These are phyloP conservation scores for Penaeus chinensis DNA, from an alignment of 1,140 invertebrate species.

Conservation along the genomic window DNA sequence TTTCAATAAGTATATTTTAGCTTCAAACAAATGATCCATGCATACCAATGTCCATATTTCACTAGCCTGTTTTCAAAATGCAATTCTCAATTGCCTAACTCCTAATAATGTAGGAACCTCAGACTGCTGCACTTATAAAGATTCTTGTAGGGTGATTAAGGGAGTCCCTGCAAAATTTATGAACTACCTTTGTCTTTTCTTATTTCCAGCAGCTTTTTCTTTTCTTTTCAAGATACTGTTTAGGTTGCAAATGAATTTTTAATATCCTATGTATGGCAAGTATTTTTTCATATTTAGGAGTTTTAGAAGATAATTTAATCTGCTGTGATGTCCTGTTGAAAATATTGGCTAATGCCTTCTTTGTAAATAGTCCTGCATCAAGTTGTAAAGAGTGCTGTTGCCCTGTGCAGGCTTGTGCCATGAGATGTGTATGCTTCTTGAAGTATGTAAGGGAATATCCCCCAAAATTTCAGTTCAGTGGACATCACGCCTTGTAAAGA, in stretches of 20 bases:
- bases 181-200: too few species aligned
- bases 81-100: too few species aligned
- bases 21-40: background rate
- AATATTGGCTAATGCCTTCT: background rate
- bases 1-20: background rate
- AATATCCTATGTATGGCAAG: background rate
- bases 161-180: too few species aligned
- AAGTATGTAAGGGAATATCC: background rate
- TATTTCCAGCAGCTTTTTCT: too few species aligned
- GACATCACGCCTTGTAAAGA: background rate
- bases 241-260: slow-evolving; percentile 11
- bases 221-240: background rate
- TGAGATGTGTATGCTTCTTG: slow-evolving; percentile 2
- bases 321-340: slow-evolving; percentile 37
- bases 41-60: too few species aligned
- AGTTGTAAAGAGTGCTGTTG: slow-evolving; percentile 5
- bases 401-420: background rate
- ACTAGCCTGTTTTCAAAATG: too few species aligned
- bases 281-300: slow-evolving; percentile 5
- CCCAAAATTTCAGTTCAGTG: background rate
- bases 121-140: too few species aligned
- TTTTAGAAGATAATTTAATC: slow-evolving; percentile 20
- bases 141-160: too few species aligned
- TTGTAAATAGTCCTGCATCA: background rate
- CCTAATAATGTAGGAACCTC: too few species aligned